These are phyloP conservation scores for Sylvicapra grimmia DNA, from an alignment of 2,113 vertebrate genomes.

Conservation along the genomic window DNA sequence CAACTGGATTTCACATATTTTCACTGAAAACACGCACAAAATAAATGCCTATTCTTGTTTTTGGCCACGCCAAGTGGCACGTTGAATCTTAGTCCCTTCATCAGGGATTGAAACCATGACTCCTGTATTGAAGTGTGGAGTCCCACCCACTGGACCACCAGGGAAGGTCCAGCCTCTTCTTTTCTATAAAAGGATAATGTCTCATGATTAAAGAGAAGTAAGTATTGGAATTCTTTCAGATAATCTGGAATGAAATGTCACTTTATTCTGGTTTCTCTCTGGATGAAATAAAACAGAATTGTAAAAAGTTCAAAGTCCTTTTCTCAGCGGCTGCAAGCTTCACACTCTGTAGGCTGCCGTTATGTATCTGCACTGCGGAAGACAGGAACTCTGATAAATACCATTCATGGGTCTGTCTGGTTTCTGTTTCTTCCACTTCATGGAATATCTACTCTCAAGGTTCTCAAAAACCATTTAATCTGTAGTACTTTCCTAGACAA, in stretches of 20 bases:
- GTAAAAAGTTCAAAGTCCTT: neutral
- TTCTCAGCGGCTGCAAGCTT: neutral
- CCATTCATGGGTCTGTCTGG: neutral
- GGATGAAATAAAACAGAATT: neutral
- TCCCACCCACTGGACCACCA: neutral
- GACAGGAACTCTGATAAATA: neutral
- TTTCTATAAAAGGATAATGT: neutral
- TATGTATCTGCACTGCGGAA: neutral
- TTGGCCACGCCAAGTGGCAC: neutral
- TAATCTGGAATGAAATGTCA: neutral
- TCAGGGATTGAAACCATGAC: neutral
- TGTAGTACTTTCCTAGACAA: neutral
- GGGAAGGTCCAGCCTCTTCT: neutral
- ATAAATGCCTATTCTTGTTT: neutral
- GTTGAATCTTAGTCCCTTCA: neutral
- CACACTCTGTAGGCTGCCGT: neutral
- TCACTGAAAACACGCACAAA: neutral
- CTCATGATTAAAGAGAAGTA: neutral
- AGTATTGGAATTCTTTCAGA: neutral
- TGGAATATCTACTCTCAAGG: neutral
- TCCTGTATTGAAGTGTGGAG: neutral
- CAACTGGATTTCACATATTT: neutral
- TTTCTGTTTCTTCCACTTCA: neutral
- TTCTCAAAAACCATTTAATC: neutral
- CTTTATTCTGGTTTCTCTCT: neutral